phyloP scores from a whole-genome alignment of 2,888 invertebrate species.

The Lepidocyrtinus sp. region DNA sequence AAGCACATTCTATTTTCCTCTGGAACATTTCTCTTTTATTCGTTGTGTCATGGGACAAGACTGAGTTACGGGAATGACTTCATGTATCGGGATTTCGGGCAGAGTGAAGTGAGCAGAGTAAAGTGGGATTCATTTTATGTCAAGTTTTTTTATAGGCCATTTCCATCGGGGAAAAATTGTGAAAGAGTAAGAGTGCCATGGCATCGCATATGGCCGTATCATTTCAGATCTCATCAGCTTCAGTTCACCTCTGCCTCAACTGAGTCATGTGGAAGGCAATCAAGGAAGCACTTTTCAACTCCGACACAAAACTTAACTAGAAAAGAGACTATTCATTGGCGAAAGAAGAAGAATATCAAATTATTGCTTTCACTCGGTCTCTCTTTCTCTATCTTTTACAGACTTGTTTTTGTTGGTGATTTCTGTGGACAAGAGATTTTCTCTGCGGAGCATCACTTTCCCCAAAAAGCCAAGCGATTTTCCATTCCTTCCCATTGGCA shows the following conservation, averaged over 20 bases:
- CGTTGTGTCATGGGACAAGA: background rate
- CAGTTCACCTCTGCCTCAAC: background rate
- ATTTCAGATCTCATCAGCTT: conserved; percentile 13
- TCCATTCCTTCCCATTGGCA: no score
- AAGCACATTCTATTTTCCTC: conserved; percentile 13
- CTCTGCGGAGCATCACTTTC: background rate
- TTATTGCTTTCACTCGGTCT: conserved; percentile 2
- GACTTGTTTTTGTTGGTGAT: conserved; percentile 13
- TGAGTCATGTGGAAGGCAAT: conserved; percentile 10
- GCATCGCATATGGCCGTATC: no score
- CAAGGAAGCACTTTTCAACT: conserved; percentile 10
- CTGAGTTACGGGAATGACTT: no score
- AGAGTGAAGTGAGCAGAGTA: background rate
- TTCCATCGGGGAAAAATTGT: background rate
- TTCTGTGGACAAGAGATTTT: background rate
- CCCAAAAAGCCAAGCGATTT: conserved; percentile 1
- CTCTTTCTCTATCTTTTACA: no score
- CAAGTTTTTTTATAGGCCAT: conserved; percentile 10
- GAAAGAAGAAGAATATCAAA: background rate
- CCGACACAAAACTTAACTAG: background rate
- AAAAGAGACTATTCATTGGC: background rate
- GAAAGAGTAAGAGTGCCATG: background rate
- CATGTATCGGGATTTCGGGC: background rate
- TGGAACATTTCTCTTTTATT: background rate
- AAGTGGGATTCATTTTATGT: conserved; percentile 13